Evolutionary conservation across 1,140 invertebrate genomes (phyloP).

Genomic region (Diprion similis): DNA sequence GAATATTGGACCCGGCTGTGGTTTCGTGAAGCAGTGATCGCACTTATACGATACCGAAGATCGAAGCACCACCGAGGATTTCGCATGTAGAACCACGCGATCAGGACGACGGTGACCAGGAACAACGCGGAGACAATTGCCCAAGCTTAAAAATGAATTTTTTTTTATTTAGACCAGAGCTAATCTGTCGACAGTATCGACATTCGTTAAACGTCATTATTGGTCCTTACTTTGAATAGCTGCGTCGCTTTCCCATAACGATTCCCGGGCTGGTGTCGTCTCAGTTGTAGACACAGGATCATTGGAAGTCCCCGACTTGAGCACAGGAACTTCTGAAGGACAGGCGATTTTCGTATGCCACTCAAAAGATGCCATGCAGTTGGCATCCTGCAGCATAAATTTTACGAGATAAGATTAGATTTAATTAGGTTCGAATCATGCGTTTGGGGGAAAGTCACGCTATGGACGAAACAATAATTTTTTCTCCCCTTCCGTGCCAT

Average conservation of each 20-base stretch:
- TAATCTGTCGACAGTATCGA: no score
- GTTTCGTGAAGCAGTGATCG: constrained; percentile 29
- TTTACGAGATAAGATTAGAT: background rate
- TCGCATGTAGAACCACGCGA: constrained; percentile 32
- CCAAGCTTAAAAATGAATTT: constrained; percentile 30
- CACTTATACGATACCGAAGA: constrained; percentile 26
- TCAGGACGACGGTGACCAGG: constrained; percentile 21
- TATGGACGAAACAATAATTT: no score
- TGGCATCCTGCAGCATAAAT: constrained; percentile 23
- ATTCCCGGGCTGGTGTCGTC: background rate
- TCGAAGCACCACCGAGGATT: constrained; percentile 32
- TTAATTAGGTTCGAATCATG: no score
- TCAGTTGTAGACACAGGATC: background rate
- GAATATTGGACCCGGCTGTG: constrained; percentile 38
- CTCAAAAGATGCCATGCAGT: constrained; percentile 36
- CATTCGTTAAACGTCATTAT: no score
- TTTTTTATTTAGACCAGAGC: no score
- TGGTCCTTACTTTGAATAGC: no score
- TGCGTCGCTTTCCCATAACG: background rate
- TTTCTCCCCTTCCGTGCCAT: no score
- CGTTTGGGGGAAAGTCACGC: no score
- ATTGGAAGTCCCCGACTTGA: background rate
- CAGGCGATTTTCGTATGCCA: constrained; percentile 35
- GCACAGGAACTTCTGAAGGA: background rate
- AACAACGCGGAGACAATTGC: constrained; percentile 20